Conservation (phyloP, 1,140 invertebrate genomes). For the Drosophila guanche region DNA sequence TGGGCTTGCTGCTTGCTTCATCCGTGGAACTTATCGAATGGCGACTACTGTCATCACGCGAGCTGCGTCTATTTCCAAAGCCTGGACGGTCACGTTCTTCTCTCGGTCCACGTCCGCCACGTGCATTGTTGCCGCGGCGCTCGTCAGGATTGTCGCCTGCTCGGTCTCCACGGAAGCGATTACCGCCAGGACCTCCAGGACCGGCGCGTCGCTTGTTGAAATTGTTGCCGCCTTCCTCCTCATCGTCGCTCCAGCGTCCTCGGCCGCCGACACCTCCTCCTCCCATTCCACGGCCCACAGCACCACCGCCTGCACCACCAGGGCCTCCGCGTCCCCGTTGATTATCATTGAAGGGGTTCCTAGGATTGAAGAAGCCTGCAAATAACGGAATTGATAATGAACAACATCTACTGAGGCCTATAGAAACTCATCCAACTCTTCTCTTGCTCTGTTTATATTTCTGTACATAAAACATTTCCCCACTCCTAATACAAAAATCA, state of each 20-base stretch:
- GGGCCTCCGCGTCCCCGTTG: constrained; percentile 82
- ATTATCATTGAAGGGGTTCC: constrained; percentile 81
- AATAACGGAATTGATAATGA: background rate
- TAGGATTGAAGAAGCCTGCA: constrained; percentile 83
- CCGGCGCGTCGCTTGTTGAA: constrained; percentile 78
- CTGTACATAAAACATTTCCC: too few relatives aligned
- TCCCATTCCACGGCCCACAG: constrained; percentile 67
- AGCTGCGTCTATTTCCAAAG: constrained; percentile 59
- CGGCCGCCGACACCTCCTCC: constrained; percentile 50
- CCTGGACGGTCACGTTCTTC: constrained; percentile 66
- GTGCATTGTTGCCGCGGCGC: constrained; percentile 65
- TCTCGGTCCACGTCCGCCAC: constrained; percentile 64
- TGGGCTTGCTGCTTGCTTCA: constrained; percentile 39
- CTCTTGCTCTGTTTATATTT: background rate
- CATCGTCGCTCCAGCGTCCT: constrained; percentile 73
- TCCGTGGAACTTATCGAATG: constrained; percentile 64
- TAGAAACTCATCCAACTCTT: background rate
- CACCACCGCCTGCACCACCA: constrained; percentile 76
- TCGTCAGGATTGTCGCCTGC: constrained; percentile 42
- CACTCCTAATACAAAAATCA: too few relatives aligned
- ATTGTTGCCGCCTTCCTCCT: constrained; percentile 63
- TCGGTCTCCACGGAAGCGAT: constrained; percentile 71
- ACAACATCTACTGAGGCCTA: background rate
- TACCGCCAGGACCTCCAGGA: constrained; percentile 50
- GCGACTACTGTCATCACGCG: constrained; percentile 61